Evolutionary conservation across 2,888 invertebrate genomes (phyloP).

Genomic region (Spilosoma lubricipeda): DNA sequence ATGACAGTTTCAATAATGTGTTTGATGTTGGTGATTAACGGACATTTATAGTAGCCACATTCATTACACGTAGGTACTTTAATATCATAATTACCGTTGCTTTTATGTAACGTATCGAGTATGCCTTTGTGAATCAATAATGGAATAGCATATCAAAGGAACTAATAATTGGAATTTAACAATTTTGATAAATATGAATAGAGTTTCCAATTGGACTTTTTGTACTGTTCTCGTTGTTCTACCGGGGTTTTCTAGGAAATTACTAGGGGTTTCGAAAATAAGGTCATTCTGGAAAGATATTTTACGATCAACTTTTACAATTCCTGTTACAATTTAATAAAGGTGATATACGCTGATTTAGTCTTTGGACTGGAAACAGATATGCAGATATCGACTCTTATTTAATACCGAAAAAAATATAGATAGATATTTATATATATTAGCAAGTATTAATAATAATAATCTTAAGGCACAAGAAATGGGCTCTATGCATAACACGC

Average conservation of each 20-base stretch:
- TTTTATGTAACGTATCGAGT: neutral
- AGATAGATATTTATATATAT: too few species aligned
- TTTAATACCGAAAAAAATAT: too few species aligned
- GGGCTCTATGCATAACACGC: neutral
- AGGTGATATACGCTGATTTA: neutral
- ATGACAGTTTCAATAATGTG: neutral
- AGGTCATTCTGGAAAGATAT: neutral
- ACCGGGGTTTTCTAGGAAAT: neutral
- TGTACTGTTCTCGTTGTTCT: neutral
- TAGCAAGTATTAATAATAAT: too few species aligned
- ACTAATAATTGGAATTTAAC: neutral
- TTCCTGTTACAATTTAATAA: neutral
- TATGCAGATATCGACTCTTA: too few species aligned
- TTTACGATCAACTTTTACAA: neutral
- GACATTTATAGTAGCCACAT: neutral
- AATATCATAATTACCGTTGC: neutral
- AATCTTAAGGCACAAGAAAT: neutral
- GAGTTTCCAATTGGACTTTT: neutral
- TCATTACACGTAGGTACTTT: neutral
- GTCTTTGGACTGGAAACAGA: neutral
- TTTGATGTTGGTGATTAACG: constrained; percentile 1
- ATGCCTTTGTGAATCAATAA: neutral
- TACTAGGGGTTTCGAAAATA: neutral
- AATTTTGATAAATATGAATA: neutral
- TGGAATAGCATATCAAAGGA: neutral